A percentile compares a stretch with the other conserved stretches of the same genome.
phyloP scores from a whole-genome alignment of 1,140 invertebrate genomes.

The Drosophila nannoptera region DNA sequence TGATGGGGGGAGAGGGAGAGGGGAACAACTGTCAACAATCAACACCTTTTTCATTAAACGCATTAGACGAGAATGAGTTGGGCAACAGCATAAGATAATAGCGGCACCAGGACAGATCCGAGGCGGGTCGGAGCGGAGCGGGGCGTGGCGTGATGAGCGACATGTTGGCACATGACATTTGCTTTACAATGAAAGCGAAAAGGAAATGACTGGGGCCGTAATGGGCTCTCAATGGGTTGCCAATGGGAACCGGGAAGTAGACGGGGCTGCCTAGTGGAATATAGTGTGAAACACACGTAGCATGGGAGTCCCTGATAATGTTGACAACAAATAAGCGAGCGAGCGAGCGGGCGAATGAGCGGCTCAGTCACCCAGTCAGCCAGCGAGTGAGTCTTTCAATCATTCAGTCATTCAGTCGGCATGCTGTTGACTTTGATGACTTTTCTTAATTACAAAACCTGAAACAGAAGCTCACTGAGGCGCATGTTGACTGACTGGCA shows the following conservation, averaged over 20 bases:
- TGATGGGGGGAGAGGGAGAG: conserved; percentile 9
- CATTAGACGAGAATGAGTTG: conserved; percentile 63
- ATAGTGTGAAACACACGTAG: conserved; percentile 24
- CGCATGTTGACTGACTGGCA: conserved; percentile 41
- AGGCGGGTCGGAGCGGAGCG: too few species aligned
- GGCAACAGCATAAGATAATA: background rate
- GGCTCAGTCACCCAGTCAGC: too few species aligned
- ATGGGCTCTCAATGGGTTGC: conserved; percentile 42
- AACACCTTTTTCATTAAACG: conserved; percentile 77
- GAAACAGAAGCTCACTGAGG: conserved; percentile 58
- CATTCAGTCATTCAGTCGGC: conserved; percentile 36
- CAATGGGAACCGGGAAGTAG: conserved; percentile 5
- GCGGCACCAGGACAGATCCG: too few species aligned
- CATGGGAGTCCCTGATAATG: conserved; percentile 30
- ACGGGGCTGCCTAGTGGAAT: conserved; percentile 18
- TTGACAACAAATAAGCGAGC: conserved; percentile 43
- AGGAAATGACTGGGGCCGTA: conserved; percentile 62
- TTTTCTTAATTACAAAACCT: conserved; percentile 76
- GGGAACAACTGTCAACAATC: conserved; percentile 68
- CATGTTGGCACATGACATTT: conserved; percentile 61
- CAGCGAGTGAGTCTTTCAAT: conserved; percentile 16
- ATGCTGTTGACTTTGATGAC: conserved; percentile 74
- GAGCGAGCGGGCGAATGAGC: conserved; percentile 18
- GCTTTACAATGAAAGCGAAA: conserved; percentile 74
- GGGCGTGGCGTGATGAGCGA: conserved; percentile 18